Base-by-base conservation (phyloP, 2,888 invertebrate genomes). In the Apamea crenata region DNA sequence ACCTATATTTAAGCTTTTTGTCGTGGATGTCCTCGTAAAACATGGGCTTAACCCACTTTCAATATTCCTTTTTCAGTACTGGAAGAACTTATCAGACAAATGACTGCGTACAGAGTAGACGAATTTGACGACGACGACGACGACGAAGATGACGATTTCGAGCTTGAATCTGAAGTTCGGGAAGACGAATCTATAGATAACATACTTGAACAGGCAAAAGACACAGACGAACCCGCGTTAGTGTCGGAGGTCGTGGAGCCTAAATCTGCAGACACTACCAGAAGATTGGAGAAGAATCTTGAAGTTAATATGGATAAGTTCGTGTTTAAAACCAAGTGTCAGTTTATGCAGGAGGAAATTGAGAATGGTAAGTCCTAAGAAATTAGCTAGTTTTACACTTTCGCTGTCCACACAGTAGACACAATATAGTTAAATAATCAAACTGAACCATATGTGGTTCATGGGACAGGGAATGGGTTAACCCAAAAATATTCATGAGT, bases 31-130 rank as follows among this genome's bases (percentile, higher is more conserved):
- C 50, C 16, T 53, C 16, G 16, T 70, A 53, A 70, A 70, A 56
- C 16, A 25, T 59, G 1, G 8, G 25, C 50, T 56, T 16, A 56
- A 25, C 32, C 25, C 56, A 70, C 16, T 32, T 56, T 16, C 2
- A 59, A 70, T 44, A 67, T 50, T 78, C 12, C 14, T 47, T 25
- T 80, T 93, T 36, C 96, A 96, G 97, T 98, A 53, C 96, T 98
- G 92, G 98, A 98, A 95, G 98, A 98, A 91, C 95, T 98, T 0
- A 98, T 98, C 88, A 95, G 97, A 92, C 98, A 98, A 94, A 97
- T 98, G 95, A 97, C 97, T 32, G 94, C 96, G 36, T 96, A 97
- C 82, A 93, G 96, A 89, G 93, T 94, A 77, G 96, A 97, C 65
- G 97, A 97, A 71, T 96, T 97, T 56, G 91, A 95, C 56, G 91